Base-by-base conservation (phyloP, 2,797 vertebrate species). In the Odontamblyopus rebecca region DNA sequence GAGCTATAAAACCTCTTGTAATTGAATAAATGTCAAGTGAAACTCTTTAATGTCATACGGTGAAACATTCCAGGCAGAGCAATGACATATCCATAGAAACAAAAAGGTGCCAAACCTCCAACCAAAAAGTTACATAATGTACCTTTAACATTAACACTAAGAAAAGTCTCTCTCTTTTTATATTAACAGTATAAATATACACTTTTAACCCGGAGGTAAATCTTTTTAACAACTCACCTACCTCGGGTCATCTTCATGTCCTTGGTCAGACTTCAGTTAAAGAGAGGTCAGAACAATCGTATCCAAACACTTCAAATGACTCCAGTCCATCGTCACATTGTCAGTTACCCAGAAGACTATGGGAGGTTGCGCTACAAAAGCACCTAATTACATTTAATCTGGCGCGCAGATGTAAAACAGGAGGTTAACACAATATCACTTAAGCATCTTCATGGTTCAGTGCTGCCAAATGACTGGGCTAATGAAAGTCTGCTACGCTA, bases 351-450 rank as follows among this genome's bases (percentile, higher is more conserved):
- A 67, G 69, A 85, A 75, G 83, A 81, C 85, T 81, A 78, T 74
- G 75, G 77, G 76, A 80, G 75, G 84, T 80, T 86, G 82, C 16
- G 57, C 85, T 81, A 93, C 92, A 92, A 92, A 93, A 89, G 88
- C 82, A 83, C 80, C 88, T 93, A 93, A 94, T 94, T 93, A 91
- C 91, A 88, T 93, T 92, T 91, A 91, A 93, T 93, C 90, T 90
- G 71, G 60, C 75, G 75, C 92, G 80, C 82, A 87, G 89, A 93
- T 93, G 91, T 92, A 92, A 93, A 94, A 93, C 93, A 93, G 91
- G 88, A 92, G 93, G 92, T 93, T 94, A 94, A 93, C 91, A 93
- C 93, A 93, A 93, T 93, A 94, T 94, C 92, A 93, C 89, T 89
- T 93, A 93, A 89, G 89, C 90, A 93, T 94, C 93, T 93, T 91